phyloP scores from a whole-genome alignment of 2,888 invertebrate species.

The Sinelater perroti region DNA sequence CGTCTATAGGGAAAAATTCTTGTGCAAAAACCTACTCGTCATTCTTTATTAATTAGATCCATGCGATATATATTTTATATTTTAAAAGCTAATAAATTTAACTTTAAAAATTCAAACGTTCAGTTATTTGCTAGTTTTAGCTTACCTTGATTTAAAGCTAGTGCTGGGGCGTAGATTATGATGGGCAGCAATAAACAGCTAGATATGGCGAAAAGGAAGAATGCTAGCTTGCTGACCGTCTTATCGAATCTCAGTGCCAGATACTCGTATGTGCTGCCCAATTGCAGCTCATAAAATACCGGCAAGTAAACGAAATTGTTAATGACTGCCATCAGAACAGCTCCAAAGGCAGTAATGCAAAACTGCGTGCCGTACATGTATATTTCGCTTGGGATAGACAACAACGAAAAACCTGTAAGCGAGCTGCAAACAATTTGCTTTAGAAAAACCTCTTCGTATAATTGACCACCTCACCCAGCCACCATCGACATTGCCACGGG shows the following conservation, averaged over 20 bases:
- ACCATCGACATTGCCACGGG: constrained; percentile 73
- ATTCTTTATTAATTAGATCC: no score
- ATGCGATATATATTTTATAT: no score
- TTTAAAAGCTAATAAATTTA: no score
- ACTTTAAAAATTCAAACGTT: no score
- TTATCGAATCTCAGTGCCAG: constrained; percentile 71
- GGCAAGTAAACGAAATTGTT: constrained; percentile 63
- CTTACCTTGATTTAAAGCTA: constrained; percentile 74
- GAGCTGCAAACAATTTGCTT: no score
- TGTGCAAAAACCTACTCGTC: no score
- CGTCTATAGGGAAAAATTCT: no score
- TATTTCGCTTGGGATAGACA: constrained; percentile 78
- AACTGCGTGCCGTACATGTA: constrained; percentile 77
- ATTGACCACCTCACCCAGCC: constrained; percentile 71
- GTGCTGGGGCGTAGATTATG: constrained; percentile 74
- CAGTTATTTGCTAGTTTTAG: no score
- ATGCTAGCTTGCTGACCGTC: constrained; percentile 67
- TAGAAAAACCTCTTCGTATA: no score
- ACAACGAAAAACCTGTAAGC: constrained; percentile 76
- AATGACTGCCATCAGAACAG: constrained; percentile 49
- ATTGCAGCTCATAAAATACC: constrained; percentile 74
- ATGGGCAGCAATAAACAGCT: constrained; percentile 69
- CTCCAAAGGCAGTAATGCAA: constrained; percentile 59
- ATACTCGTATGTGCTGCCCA: constrained; percentile 76
- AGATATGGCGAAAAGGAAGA: constrained; percentile 67